Conservation (phyloP, 2,888 invertebrate genomes). For the Odontothrips loti region DNA sequence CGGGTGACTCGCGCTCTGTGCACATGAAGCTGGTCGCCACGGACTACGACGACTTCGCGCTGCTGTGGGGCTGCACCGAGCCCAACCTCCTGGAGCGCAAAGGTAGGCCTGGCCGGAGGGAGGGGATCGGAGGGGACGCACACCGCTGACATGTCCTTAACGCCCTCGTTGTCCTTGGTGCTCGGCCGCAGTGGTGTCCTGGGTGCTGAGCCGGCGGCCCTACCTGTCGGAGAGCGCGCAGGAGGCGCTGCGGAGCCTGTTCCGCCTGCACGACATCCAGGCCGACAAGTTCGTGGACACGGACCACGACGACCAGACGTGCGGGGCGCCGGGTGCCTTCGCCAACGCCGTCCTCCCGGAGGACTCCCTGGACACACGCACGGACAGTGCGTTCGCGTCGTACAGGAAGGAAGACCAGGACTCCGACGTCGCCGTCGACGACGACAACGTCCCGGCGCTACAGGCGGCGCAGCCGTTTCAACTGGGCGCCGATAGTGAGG, state of each 20-base stretch:
- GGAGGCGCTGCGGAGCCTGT: neutral
- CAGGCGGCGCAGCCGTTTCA: too few species aligned
- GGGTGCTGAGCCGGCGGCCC: slow-evolving; percentile 3
- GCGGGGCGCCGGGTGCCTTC: neutral
- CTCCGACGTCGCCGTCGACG: neutral
- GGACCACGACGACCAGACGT: slow-evolving; percentile 9
- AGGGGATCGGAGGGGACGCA: too few species aligned
- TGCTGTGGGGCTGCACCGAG: slow-evolving; percentile 7
- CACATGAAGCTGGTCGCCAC: neutral
- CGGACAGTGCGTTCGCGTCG: neutral
- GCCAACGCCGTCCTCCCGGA: neutral
- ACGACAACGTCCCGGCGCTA: neutral
- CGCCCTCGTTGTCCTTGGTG: neutral
- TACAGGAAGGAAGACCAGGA: neutral
- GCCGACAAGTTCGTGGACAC: slow-evolving; percentile 19
- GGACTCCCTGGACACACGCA: neutral
- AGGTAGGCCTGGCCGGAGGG: too few species aligned
- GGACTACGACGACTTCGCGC: slow-evolving; percentile 21
- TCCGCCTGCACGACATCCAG: slow-evolving; percentile 3
- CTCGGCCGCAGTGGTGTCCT: slow-evolving; percentile 13
- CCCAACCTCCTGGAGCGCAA: neutral
- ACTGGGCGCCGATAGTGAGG: too few species aligned
- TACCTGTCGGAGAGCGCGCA: neutral
- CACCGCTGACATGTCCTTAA: neutral
- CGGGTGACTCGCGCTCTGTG: neutral